These are phyloP conservation scores for Chunga burmeisteri DNA, from an alignment of 2,113 vertebrate species.

Conservation along the genomic window DNA sequence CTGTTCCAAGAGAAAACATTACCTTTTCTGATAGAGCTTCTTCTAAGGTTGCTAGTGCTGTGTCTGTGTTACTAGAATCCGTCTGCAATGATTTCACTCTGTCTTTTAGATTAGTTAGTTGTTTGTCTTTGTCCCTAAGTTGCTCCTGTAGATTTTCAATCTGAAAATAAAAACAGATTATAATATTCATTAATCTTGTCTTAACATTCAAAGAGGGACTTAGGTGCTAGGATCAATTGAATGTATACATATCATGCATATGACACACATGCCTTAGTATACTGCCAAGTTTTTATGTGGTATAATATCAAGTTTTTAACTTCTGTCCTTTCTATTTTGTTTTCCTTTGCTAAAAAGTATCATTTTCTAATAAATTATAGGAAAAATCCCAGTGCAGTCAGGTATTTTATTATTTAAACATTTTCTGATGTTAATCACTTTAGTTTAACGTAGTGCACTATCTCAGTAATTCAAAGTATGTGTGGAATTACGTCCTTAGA, in stretches of 20 bases:
- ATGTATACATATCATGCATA: not conserved
- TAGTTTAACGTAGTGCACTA: not conserved
- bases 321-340: not conserved
- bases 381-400: not conserved
- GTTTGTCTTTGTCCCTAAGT: slow-evolving; percentile 96
- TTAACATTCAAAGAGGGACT: not conserved
- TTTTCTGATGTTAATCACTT: not conserved
- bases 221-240: not conserved
- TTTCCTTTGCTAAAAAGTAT: not conserved
- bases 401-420: not conserved
- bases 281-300: not conserved
- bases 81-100: slow-evolving; percentile 94
- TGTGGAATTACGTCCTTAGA: not conserved
- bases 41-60: slow-evolving; percentile 91
- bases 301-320: not conserved
- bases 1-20: not conserved
- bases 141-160: slow-evolving; percentile 98
- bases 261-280: not conserved
- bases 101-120: slow-evolving; percentile 90
- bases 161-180: slow-evolving; percentile 70
- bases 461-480: slow-evolving; percentile 35
- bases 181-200: not conserved
- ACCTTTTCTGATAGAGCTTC: slow-evolving; percentile 98
- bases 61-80: slow-evolving; percentile 96
- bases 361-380: not conserved